These are phyloP conservation scores for Acrossocheilus wenchowensis DNA, from an alignment of 2,797 vertebrate species.

Conservation along the genomic window DNA sequence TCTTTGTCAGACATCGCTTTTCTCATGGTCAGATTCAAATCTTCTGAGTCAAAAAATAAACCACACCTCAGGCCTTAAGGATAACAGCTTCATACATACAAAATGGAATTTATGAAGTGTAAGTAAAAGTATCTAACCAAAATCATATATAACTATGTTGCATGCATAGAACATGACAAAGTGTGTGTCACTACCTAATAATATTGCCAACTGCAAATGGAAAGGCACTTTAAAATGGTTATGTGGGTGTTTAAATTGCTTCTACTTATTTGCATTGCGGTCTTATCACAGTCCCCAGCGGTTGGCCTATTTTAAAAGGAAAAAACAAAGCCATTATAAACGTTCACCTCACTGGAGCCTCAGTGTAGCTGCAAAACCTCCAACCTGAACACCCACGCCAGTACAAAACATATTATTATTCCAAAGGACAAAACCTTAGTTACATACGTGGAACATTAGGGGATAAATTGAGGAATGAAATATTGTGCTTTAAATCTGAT, in stretches of 20 bases:
- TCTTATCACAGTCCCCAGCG: neutral
- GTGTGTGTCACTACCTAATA: neutral
- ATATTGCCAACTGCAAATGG: neutral
- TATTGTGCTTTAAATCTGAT: neutral
- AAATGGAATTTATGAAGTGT: neutral
- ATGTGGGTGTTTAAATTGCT: conserved; percentile 13
- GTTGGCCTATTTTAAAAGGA: neutral
- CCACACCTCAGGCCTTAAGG: neutral
- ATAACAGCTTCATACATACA: neutral
- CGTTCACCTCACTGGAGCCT: neutral
- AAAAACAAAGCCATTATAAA: neutral
- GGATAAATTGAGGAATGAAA: neutral
- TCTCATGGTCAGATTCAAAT: neutral
- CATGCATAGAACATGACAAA: neutral
- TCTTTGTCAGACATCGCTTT: neutral
- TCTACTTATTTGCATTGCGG: neutral
- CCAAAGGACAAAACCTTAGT: neutral
- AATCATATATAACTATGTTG: neutral
- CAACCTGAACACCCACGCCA: neutral
- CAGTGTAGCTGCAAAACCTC: neutral
- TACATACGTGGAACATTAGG: neutral
- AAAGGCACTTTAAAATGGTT: neutral
- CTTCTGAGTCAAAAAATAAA: neutral
- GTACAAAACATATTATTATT: conserved; percentile 6
- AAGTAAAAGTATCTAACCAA: neutral